Base-by-base conservation (phyloP, 2,888 invertebrate genomes). In the Drosophila koepferae region DNA sequence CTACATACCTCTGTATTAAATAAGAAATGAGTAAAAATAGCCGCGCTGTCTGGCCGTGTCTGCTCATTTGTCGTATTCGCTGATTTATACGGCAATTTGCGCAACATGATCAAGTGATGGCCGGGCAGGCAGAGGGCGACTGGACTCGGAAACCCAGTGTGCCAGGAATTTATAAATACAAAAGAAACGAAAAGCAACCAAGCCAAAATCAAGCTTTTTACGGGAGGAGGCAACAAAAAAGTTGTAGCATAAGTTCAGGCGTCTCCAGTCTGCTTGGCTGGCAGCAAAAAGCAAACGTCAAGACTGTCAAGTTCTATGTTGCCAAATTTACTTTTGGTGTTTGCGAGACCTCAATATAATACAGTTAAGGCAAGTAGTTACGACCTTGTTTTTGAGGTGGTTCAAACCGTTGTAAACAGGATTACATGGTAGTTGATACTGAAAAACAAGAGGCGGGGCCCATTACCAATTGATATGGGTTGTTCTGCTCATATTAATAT, bases 41-140 rank as follows among this genome's bases (percentile, higher is more conserved):
- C 72, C 54, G 54, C 34, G 51, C 51, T 41, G 75, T 65, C 56
- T 69, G 82, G 65, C 51, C 18, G 70, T 60, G 72, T 64, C 72
- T 75, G 80, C 64, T 75, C 72, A 82, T 80, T 79, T 79, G 64
- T 41, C 74, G 65, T 60, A 67, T 72, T 74, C 56, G 74, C 72
- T 90, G 86, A 86, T 86, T 86, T 86, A 86, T 86, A 76, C 72
- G 51, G 75, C 79, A 90, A 89, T 89, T 86, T 86, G 72, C 60
- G 53, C 83, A 86, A 77, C 71, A 82, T 80, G 89, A 86, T 86
- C 77, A 74, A 74, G 69, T 65, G 66, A 41, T 63, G 66, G 54
- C 28, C 54, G 49, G 36, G 36, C 61, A 58, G 38, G 36, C 44
- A 51, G 28, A 36, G 20, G 54, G n/a, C 34, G 44, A 62, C 46